A percentile compares a stretch with the other conserved stretches of the same genome.
These are phyloP conservation scores for Illadopsis cleaveri DNA, from an alignment of 2,113 vertebrate species.

Conservation along the genomic window DNA sequence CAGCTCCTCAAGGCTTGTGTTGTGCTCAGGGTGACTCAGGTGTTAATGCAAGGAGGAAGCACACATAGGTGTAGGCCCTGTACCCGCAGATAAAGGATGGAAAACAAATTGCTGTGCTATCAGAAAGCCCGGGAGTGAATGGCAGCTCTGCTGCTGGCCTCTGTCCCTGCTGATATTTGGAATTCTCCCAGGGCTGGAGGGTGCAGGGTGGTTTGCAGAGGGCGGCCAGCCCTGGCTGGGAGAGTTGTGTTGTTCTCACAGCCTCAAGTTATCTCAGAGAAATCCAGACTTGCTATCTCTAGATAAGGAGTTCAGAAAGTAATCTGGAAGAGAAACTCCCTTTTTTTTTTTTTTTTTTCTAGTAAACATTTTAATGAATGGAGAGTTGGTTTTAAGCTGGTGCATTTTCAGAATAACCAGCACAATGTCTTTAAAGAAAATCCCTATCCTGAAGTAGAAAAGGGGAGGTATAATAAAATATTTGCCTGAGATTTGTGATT, in stretches of 20 bases:
- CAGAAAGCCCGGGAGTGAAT: not conserved
- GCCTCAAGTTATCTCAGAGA: not conserved
- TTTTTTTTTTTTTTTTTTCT: not conserved
- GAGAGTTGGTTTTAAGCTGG: not conserved
- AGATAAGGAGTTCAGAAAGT: not conserved
- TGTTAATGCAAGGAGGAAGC: not conserved
- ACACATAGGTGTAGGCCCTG: not conserved
- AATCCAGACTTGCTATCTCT: not conserved
- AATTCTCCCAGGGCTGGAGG: not conserved
- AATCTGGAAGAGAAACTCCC: not conserved
- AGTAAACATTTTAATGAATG: not conserved
- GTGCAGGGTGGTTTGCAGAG: not conserved
- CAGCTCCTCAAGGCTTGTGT: accelerated
- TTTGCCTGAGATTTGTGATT: not conserved
- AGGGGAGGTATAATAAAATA: not conserved
- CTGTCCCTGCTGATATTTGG: not conserved
- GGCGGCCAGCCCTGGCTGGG: not conserved
- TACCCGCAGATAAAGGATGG: conserved; percentile 11
- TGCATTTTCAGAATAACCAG: not conserved
- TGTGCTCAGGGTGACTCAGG: not conserved
- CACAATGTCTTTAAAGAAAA: not conserved
- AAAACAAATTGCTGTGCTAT: not conserved
- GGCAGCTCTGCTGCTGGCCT: not conserved
- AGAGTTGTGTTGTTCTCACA: not conserved
- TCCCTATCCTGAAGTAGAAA: not conserved